Conservation (phyloP, 2,888 invertebrate genomes). For the Drosophila anomalata region DNA sequence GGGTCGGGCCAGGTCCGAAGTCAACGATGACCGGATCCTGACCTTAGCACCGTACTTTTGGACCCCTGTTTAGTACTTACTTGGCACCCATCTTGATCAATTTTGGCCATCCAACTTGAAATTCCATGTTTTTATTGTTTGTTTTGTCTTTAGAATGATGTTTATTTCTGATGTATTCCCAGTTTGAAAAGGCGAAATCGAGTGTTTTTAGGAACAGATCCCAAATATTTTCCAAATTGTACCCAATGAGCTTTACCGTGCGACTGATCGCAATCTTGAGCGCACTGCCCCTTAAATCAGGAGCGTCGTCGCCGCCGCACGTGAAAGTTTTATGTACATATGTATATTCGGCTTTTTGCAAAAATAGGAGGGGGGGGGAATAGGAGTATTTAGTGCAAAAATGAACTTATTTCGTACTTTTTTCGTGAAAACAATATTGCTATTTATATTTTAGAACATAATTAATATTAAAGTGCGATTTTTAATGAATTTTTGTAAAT, state of each 20-base stretch:
- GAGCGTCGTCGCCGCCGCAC: slow-evolving; percentile 2
- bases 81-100: slow-evolving; percentile 54
- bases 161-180: background rate
- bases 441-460: too few species aligned
- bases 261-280: slow-evolving; percentile 28
- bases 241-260: slow-evolving; percentile 12
- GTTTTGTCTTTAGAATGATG: background rate
- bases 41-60: slow-evolving; percentile 8
- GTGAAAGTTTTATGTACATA: slow-evolving; percentile 6
- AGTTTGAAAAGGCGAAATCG: background rate
- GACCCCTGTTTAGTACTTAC: slow-evolving; percentile 51
- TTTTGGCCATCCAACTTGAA: slow-evolving; percentile 56
- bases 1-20: slow-evolving; percentile 33
- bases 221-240: background rate
- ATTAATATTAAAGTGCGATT: too few species aligned
- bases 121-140: slow-evolving; percentile 44
- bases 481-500: too few species aligned
- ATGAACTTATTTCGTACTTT: too few species aligned
- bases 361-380: too few species aligned
- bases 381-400: too few species aligned
- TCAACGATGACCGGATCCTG: background rate
- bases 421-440: too few species aligned
- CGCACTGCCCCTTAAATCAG: slow-evolving; percentile 9
- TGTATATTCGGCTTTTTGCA: background rate
- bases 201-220: background rate